Base-by-base conservation (phyloP, 2,797 vertebrate species). In the Anabas testudineus region DNA sequence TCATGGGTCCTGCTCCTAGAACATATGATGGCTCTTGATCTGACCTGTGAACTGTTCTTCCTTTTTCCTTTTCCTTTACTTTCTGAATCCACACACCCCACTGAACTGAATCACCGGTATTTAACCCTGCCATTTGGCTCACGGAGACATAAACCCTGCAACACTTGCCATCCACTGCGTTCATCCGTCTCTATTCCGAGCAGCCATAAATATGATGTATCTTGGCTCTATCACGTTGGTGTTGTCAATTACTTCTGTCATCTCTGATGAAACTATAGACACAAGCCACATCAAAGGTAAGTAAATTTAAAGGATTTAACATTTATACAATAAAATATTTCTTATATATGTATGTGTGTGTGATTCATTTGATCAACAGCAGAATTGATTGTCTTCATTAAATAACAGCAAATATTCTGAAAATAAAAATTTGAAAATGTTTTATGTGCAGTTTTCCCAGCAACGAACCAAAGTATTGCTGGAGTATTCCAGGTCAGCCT, bases 11-110 rank as follows among this genome's bases (percentile, higher is more conserved):
- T 75, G 48, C 64, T 79, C 79, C 76, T 28, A 59, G 73, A 87
- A 80, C 77, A 81, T 74, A 65, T 63, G 61, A 76, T 87, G 67
- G n/a, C 73, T 90, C 65, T 74, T 80, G 51, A 87, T 74, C 65
- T 89, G 88, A 88, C 81, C 90, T 68, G 28, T 84, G 76, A 70
- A 42, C 71, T 32, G 76, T 26, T 83, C 86, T 84, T 88, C 76
- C 81, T 79, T 74, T 82, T 91, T 93, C 91, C 93, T 79, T 90
- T 93, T 95, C 93, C 92, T 84, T 79, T 85, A 43, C 71, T 64
- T 74, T 77, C 65, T 82, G 81, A 67, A 69, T 74, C 39, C 85
- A 71, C 73, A 74, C 83, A 73, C 74, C 76, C 70, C 53, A 59
- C 71, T 75, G 71, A 81, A 39, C 69, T 72, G 66, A 58, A 60